Evolutionary conservation across 1,140 invertebrate species (phyloP), one percentile per base, ranked within the genome.

Genomic region (Drosophila orosa): DNA sequence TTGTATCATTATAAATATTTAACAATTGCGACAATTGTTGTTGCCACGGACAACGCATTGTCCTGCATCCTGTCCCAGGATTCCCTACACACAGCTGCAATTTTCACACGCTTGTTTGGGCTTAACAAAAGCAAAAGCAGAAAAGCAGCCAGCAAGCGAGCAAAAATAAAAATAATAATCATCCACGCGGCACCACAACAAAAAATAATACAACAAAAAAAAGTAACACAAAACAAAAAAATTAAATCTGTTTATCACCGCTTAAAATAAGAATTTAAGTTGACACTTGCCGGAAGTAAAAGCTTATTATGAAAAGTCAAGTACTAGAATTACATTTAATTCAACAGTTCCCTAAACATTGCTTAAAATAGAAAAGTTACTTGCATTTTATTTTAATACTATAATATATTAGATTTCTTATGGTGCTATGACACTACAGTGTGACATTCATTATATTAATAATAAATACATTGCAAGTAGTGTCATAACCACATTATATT

Each of bases 1-100:
- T 58, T 83, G 74, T 89, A 83, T 87, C 81, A 87, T 89, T 89
- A 89, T 87, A 87, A 83, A 87, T 87, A 83, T 87, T 87, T 87
- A 87, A 87, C 83, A 89, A 87, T 87, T 87, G 84, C 87, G 80
- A 89, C 83, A 89, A 87, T 87, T 83, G 84, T 80, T 75, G 75
- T 79, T 79, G 66, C 71, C 66, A 68, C 60, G 76, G 72, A 78
- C 68, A 78, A 65, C 67, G 72, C 72, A 63, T 45, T 66, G 60
- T 63, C 48, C 55, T 52, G 72, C 74, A 55, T 74, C 63, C 74
- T 74, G 78, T 74, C 52, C 68, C 54, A 57, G 67, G 47, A 54
- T 24, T 45, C 50, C 61, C 42, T 47, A 44, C 63, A 59, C 69
- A 76, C 83, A 82, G 83, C 79, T 87, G 82, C 84, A 78, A 79